Conservation (phyloP, 2,888 invertebrate species). For the Amphipoea lucens region DNA sequence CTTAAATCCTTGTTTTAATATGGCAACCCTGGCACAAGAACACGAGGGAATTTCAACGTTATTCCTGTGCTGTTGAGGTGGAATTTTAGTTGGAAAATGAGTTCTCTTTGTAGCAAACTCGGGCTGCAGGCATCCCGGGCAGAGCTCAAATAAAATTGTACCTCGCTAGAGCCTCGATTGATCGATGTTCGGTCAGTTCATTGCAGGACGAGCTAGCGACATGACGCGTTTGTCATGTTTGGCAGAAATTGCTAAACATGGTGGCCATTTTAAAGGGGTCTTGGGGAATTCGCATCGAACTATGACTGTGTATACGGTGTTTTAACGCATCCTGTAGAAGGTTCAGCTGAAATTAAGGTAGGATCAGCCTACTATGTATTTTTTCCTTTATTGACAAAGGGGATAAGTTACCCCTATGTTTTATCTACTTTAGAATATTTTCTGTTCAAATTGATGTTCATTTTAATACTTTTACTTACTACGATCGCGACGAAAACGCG, state of each 20-base stretch:
- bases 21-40: conserved; percentile 11
- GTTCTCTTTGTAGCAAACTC: conserved; percentile 74
- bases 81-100: conserved; percentile 61
- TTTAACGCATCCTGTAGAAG: neutral
- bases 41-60: conserved; percentile 45
- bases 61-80: conserved; percentile 46
- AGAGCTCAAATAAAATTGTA: conserved; percentile 60
- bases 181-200: conserved; percentile 27
- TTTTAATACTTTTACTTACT: neutral
- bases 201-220: conserved; percentile 5
- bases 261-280: neutral
- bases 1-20: conserved; percentile 33
- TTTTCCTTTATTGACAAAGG: neutral
- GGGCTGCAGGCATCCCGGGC: conserved; percentile 72
- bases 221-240: conserved; percentile 18
- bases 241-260: neutral
- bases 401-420: neutral
- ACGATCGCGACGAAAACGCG: neutral
- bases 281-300: neutral
- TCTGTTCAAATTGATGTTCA: too few relatives aligned
- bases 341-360: conserved; percentile 21
- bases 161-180: conserved; percentile 37
- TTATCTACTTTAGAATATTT: neutral
- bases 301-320: neutral
- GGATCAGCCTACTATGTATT: neutral